Evolutionary conservation across 2,888 invertebrate genomes (phyloP), one percentile per base, ranked within the genome.

Genomic region (Diarsia rubi): DNA sequence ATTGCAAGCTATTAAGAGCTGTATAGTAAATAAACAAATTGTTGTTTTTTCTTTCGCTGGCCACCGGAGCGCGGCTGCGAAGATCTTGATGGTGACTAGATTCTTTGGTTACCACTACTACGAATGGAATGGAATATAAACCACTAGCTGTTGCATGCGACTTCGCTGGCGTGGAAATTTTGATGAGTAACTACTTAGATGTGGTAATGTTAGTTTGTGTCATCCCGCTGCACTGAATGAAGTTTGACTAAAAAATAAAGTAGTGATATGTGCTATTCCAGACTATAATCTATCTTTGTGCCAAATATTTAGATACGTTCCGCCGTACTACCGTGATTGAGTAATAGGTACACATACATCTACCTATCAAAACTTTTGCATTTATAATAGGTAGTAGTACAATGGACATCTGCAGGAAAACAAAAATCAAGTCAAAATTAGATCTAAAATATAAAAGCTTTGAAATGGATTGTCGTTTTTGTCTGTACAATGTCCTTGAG

Each of bases 11-110:
- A 86, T 81, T 84, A 86, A 78, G 70, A 84, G 60, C 67, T 74
- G 57, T 79, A 84, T 76, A 71, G 86, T 71, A 74, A 86, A 79
- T 75, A 79, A 84, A 86, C 85, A 81, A 82, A 84, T 84, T 75
- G 80, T 79, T 79, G 68, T 59, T 78, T 85, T 71, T 78, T 83
- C 49, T 9, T 79, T 72, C 68, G 65, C 70, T 70, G 66, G 66
- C 83, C 88, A 91, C 83, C 90, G 88, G 86, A 87, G 88, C 89
- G 88, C 47, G 63, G 73, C 84, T 87, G 86, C 83, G 80, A 73
- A 76, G 84, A 89, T 90, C 88, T 86, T 82, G 85, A 83, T 86
- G 88, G 86, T 77, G 79, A 69, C 80, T 87, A 82, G 88, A 86
- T 84, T 85, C 86, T 87, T 85, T 85, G 52, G 75, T 65, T 64